A percentile compares a stretch with the other conserved stretches of the same genome.
Conservation (phyloP, 2,797 vertebrate genomes). For the Pelochelys cantorii region DNA sequence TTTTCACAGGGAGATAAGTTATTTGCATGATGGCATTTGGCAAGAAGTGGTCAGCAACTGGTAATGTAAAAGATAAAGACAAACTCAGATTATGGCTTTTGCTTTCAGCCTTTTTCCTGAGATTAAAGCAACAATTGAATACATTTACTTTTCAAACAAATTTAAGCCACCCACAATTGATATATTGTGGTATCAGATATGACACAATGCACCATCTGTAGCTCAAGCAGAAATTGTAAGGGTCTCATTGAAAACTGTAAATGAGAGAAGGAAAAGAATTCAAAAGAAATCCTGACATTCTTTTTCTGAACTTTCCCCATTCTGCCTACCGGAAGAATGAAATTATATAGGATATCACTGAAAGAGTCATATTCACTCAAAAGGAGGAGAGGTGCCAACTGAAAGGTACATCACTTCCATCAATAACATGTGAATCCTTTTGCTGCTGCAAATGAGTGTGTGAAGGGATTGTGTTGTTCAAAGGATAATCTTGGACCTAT, state of each 20-base stretch:
- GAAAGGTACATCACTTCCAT: background rate
- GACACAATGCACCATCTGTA: background rate
- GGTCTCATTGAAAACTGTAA: background rate
- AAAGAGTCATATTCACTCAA: background rate
- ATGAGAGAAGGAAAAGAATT: background rate
- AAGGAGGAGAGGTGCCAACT: background rate
- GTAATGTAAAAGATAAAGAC: constrained; percentile 32
- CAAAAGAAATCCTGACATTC: background rate
- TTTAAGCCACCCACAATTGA: background rate
- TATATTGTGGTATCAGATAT: background rate
- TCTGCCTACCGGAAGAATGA: background rate
- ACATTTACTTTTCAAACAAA: background rate
- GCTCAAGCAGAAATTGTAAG: background rate
- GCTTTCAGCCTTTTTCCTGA: background rate
- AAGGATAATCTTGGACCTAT: background rate
- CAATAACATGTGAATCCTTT: background rate
- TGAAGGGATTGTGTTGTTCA: background rate
- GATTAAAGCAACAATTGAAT: background rate
- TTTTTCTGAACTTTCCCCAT: background rate
- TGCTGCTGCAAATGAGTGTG: background rate
- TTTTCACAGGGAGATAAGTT: constrained; percentile 7
- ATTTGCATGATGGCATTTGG: background rate
- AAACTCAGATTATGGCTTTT: constrained; percentile 25
- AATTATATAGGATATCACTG: background rate
- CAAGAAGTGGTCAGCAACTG: constrained; percentile 14